These are phyloP conservation scores for Steatornis caripensis DNA, from an alignment of 2,113 vertebrate species.

Conservation along the genomic window DNA sequence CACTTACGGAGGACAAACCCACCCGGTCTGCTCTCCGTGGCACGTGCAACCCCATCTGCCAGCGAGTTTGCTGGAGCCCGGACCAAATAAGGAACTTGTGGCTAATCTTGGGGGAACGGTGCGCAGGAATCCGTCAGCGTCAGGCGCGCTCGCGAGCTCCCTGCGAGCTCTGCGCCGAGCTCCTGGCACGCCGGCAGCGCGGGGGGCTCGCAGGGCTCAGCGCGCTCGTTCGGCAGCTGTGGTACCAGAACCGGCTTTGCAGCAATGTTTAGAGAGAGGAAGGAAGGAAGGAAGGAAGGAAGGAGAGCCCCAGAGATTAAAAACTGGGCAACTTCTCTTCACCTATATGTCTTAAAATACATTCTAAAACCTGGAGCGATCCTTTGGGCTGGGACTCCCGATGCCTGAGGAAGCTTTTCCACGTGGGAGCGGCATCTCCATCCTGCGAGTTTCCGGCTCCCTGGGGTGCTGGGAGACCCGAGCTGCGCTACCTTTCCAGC, in stretches of 20 bases:
- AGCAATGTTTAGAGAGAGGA: not conserved
- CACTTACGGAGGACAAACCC: not conserved
- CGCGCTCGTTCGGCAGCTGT: not conserved
- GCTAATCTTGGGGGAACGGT: not conserved
- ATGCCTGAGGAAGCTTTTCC: not conserved
- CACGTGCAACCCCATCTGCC: not conserved
- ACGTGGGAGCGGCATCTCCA: rapidly evolving
- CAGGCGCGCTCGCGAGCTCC: not conserved
- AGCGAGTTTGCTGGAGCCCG: not conserved
- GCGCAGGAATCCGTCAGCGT: not conserved
- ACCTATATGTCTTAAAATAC: not conserved
- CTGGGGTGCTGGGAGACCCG: rapidly evolving
- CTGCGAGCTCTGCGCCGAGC: not conserved
- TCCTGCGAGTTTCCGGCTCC: rapidly evolving
- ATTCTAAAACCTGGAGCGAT: not conserved
- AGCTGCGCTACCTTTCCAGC: not conserved
- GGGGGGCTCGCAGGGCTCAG: not conserved
- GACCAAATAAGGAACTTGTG: not conserved
- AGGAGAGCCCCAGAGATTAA: not conserved
- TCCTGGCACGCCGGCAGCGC: not conserved
- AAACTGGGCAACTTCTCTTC: not conserved
- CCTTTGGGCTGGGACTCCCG: not conserved
- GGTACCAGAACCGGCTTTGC: not conserved
- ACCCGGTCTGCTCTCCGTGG: not conserved
- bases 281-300: not conserved